phyloP scores from a whole-genome alignment of 1,140 invertebrate species.

The Zaprionus tsacasi region DNA sequence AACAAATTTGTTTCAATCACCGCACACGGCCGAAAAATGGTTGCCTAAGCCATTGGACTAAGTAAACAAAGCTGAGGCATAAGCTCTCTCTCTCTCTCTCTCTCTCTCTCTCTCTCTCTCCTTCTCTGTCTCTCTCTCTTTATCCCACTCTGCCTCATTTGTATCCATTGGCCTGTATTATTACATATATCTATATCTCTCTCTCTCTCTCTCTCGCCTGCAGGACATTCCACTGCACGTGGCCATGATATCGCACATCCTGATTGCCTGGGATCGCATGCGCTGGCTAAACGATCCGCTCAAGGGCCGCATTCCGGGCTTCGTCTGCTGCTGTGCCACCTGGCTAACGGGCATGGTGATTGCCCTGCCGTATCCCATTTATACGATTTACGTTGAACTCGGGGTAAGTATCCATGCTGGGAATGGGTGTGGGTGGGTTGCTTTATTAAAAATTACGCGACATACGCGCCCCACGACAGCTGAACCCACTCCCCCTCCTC shows the following conservation, averaged over 20 bases:
- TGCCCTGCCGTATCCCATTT: conserved; percentile 90
- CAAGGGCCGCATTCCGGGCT: conserved; percentile 87
- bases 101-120: no score
- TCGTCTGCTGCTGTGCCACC: conserved; percentile 88
- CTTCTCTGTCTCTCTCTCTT: no score
- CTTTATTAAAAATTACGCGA: conserved; percentile 64
- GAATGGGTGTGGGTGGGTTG: conserved; percentile 11
- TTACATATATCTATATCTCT: conserved; percentile 4
- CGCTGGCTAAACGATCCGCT: conserved; percentile 87
- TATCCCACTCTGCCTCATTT: background rate
- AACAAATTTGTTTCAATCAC: conserved; percentile 66
- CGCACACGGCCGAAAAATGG: conserved; percentile 56
- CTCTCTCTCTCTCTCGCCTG: conserved; percentile 39
- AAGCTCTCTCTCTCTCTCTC: background rate
- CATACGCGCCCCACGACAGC: background rate
- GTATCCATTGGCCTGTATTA: background rate
- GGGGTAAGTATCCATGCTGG: conserved; percentile 85
- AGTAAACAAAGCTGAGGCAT: conserved; percentile 41
- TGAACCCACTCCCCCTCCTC: background rate
- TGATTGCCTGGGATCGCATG: conserved; percentile 89
- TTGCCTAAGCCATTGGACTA: conserved; percentile 44
- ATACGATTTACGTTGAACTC: conserved; percentile 89
- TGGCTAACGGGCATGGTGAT: conserved; percentile 90
- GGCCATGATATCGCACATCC: conserved; percentile 88
- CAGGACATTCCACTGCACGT: conserved; percentile 89